Base-by-base conservation (phyloP, 2,113 vertebrate species). In the Cheirogaleus medius region DNA sequence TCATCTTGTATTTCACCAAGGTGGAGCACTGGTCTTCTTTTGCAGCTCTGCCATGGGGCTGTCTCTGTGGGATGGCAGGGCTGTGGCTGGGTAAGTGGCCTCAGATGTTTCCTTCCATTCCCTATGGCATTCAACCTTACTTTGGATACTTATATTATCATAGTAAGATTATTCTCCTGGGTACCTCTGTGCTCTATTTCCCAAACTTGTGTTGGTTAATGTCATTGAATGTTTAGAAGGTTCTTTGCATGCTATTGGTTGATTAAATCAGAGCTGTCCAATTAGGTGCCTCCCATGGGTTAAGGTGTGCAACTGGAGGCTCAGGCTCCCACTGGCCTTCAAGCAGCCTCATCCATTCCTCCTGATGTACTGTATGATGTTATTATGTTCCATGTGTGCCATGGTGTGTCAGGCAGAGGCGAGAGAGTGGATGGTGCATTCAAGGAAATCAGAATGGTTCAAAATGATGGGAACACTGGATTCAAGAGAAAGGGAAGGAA, bases 11-110 rank as follows among this genome's bases (percentile, higher is more conserved):
- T 97, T 99, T 99, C 98, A 99, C 99, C 3, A 99, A 99, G 96
- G 99, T 99, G 96, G 99, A 99, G 97, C 99, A 99, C 98, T 99
- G 99, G 99, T 99, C 99, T 3, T 99, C 99, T 0, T 99, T 99
- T 81, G 99, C 99, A 49, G 99, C 99, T 1, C 98, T 99, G 98
- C 99, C 99, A 0, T 99, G 99, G 99, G 99, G 99, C 87, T 99
- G 99, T 98, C 98, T 99, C 87, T 99, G 99, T 29, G 99, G 99
- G n/a, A 99, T 99, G 95, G 99, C 99, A 0, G 99, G 99, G 58
- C 99, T 99, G 87, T 99, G 99, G 99, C 98, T 99, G 88, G 99
- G 99, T 99, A 99, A 78, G 99, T 98, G 83, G 1, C 39, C 17
- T 21, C 1, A 0, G 0, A 0, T 0, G 11, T 37, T 81, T 11